Evolutionary conservation across 2,797 vertebrate genomes (phyloP).

Genomic region (Megaceryle alcyon): DNA sequence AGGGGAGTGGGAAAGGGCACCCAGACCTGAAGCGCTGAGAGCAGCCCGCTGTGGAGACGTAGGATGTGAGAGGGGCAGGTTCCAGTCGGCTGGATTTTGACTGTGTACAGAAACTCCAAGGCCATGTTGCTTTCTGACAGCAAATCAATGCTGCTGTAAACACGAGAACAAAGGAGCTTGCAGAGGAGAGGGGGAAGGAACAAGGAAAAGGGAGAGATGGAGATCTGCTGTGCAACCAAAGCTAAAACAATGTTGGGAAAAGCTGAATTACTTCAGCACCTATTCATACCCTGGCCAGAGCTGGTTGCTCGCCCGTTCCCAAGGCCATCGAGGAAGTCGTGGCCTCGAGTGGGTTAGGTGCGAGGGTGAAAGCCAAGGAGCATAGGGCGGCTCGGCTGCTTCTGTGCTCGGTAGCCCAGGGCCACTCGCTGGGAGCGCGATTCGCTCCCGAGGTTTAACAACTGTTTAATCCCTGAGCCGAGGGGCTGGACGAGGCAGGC

Average conservation of each 20-base stretch:
- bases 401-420: background rate
- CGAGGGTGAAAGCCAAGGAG: background rate
- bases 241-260: conserved; percentile 56
- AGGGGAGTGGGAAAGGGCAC: background rate
- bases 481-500: conserved; percentile 1
- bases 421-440: fast-evolving
- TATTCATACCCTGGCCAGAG: background rate
- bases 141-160: conserved; percentile 70
- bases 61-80: background rate
- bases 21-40: background rate
- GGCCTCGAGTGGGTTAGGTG: background rate
- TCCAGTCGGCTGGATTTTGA: background rate
- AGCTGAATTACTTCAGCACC: background rate
- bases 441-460: background rate
- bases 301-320: background rate
- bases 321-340: background rate
- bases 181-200: conserved; percentile 55
- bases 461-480: background rate
- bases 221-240: background rate
- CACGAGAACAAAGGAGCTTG: conserved; percentile 64
- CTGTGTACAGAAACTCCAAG: conserved; percentile 36
- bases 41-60: fast-evolving
- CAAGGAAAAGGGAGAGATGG: conserved; percentile 42
- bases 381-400: background rate
- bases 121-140: conserved; percentile 59